These are phyloP conservation scores for Eulimnadia texana DNA, from an alignment of 1,140 invertebrate species.

Conservation along the genomic window DNA sequence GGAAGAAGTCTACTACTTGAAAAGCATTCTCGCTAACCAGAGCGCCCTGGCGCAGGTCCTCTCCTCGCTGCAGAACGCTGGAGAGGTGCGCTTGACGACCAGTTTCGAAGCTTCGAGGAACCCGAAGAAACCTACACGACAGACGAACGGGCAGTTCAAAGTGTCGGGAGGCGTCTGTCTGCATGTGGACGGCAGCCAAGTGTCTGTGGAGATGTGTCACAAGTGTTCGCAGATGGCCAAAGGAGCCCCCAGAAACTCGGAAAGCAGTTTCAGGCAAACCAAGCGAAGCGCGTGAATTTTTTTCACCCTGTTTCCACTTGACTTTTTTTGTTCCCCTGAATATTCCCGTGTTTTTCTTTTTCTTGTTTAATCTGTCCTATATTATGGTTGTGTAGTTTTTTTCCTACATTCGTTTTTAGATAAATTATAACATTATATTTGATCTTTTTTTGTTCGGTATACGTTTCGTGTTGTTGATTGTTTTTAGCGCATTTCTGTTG, in stretches of 20 bases:
- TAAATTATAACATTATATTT: too few relatives aligned
- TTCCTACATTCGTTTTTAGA: too few relatives aligned
- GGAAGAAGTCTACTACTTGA: slow-evolving; percentile 16
- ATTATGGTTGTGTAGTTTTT: too few relatives aligned
- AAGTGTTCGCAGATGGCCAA: slow-evolving; percentile 10
- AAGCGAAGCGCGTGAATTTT: background rate
- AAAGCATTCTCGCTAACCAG: slow-evolving; percentile 15
- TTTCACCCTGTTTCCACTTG: background rate
- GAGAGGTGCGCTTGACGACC: background rate
- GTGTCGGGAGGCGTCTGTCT: slow-evolving; percentile 16
- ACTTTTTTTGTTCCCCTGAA: too few relatives aligned
- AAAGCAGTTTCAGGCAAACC: background rate
- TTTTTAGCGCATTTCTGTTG: too few relatives aligned
- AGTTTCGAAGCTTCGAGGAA: slow-evolving; percentile 8
- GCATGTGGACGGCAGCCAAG: slow-evolving; percentile 15
- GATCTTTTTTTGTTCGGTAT: too few relatives aligned
- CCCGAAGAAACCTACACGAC: background rate
- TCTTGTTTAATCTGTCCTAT: too few relatives aligned
- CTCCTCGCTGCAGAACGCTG: slow-evolving; percentile 2
- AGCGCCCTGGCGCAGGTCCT: slow-evolving; percentile 12
- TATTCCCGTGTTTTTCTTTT: background rate
- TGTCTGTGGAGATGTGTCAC: slow-evolving; percentile 15
- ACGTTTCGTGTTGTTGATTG: too few relatives aligned
- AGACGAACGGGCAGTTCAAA: slow-evolving; percentile 4
- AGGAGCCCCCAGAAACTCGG: background rate